These are phyloP conservation scores for Papilio elwesi DNA, from an alignment of 2,888 invertebrate genomes.

Conservation along the genomic window DNA sequence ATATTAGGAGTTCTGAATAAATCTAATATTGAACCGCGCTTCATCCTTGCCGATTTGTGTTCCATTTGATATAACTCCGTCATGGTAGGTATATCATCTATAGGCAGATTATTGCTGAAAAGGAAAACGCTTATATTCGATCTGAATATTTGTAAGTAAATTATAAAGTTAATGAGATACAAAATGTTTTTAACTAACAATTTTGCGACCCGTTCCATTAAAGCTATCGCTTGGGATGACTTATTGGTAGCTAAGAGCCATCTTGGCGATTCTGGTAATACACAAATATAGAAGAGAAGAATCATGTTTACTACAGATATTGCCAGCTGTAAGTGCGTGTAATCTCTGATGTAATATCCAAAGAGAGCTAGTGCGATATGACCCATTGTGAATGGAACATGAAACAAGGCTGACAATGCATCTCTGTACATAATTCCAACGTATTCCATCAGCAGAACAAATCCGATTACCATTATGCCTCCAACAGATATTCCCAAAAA, in stretches of 20 bases:
- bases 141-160: neutral
- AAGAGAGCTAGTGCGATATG: constrained; percentile 85
- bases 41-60: constrained; percentile 50
- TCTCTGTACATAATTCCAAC: constrained; percentile 82
- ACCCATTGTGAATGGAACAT: constrained; percentile 87
- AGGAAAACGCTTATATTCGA: neutral
- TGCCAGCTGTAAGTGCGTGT: constrained; percentile 86
- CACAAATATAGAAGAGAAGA: constrained; percentile 86
- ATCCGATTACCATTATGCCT: constrained; percentile 87
- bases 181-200: constrained; percentile 53
- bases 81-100: constrained; percentile 66
- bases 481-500: constrained; percentile 89
- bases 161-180: neutral
- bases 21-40: constrained; percentile 82
- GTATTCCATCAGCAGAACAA: constrained; percentile 86
- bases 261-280: constrained; percentile 91
- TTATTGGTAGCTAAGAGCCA: constrained; percentile 89
- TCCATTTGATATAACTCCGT: constrained; percentile 66
- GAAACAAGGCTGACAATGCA: constrained; percentile 84
- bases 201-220: constrained; percentile 87
- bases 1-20: constrained; percentile 87
- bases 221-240: constrained; percentile 83
- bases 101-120: constrained; percentile 70
- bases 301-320: constrained; percentile 84
- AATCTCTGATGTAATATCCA: constrained; percentile 86